Percentiles rank a stretch among this genome's conserved stretches.
Evolutionary conservation across 2,797 vertebrate species (phyloP).

Genomic region (Chromis chromis): DNA sequence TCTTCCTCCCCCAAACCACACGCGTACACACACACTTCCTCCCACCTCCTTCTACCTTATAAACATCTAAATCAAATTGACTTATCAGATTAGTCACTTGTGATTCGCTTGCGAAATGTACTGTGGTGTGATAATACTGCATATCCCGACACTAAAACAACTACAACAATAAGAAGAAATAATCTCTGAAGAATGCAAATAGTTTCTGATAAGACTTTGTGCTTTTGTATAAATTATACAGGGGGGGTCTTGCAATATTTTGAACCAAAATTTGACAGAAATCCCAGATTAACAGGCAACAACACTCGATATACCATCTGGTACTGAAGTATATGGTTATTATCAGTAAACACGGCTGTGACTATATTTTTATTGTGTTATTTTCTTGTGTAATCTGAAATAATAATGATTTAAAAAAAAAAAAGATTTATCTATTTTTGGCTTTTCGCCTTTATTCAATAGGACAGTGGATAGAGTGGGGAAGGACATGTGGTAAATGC

Average conservation of each 20-base stretch:
- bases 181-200: background rate
- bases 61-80: background rate
- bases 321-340: background rate
- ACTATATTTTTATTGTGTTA: too few species aligned
- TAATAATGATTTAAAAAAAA: background rate
- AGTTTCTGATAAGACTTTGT: background rate
- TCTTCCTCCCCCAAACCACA: conserved; percentile 28
- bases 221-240: background rate
- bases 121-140: background rate
- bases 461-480: too few species aligned
- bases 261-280: background rate
- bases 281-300: background rate
- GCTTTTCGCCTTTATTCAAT: too few species aligned
- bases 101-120: background rate
- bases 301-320: too few species aligned
- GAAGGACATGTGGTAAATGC: too few species aligned
- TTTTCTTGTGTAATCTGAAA: background rate
- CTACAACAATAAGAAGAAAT: background rate
- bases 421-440: too few species aligned
- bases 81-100: background rate
- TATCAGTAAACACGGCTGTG: background rate
- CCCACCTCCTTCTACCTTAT: background rate
- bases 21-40: background rate
- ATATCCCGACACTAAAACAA: background rate
- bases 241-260: background rate